Base-by-base conservation (phyloP, 2,113 vertebrate species). In the Anas platyrhynchos region DNA sequence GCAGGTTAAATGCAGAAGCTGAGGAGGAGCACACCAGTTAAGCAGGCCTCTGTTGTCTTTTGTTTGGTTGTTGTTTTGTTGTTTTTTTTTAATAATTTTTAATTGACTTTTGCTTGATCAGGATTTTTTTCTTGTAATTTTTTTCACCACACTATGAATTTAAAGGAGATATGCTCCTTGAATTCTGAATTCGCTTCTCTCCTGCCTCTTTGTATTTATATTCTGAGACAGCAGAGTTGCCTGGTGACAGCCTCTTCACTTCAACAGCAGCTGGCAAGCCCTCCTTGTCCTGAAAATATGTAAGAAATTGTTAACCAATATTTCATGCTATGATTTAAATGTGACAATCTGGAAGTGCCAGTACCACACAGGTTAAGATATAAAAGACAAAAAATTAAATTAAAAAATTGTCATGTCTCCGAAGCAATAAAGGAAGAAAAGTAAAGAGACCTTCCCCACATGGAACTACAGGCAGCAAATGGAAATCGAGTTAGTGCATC, bases 241-340 rank as follows among this genome's bases (percentile, higher is more conserved):
- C 94, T 95, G 89, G 93, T 95, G 88, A 96, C 90, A 91, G 88
- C 65, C 96, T 72, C 94, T 94, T 96, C 88, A 76, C 67, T 94
- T 62, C 76, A 96, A 93, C 68, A 84, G 88, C 94, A 96, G 93
- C 91, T 97, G 88, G 91, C 88, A 95, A 96, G 93, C 80, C 88
- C 75, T 91, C 68, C 93, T 81, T 91, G 92, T 81, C 93, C 67
- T 67, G 86, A 63, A 92, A 93, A 92, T 77, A 62, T 67, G 67
- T 72, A 65, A 93, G 66, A 69, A 95, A 84, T 58, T 86, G 76
- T 78, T 91, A 93, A 93, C 95, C 85, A 94, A 95, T 95, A 96
- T 96, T 97, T 94, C 79, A 97, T 86, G 74, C 86, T 85, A 88
- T 29, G 55, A 46, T 83, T 94, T 95, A 89, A 95, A 94, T 44